Conservation (phyloP, 2,888 invertebrate species). For the Eugnorisma glareosa region DNA sequence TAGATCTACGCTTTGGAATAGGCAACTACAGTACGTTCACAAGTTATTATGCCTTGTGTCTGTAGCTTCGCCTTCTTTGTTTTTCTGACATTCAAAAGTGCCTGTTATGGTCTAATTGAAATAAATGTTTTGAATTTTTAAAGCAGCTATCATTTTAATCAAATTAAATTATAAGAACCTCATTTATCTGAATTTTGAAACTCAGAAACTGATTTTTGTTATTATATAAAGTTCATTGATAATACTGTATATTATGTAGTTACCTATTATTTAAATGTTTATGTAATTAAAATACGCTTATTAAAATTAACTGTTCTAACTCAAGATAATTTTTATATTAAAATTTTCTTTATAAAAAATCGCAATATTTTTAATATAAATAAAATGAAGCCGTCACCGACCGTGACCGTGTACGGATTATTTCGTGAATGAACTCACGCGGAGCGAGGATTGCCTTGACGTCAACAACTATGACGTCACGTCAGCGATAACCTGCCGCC, state of each 20-base stretch:
- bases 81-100: too few relatives aligned
- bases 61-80: too few relatives aligned
- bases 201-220: neutral
- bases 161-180: neutral
- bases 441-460: conserved; percentile 76
- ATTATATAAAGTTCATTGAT: conserved; percentile 10
- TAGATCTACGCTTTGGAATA: too few relatives aligned
- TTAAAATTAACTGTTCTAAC: neutral
- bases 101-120: too few relatives aligned
- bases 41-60: too few relatives aligned
- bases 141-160: neutral
- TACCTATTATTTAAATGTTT: conserved; percentile 15
- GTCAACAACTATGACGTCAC: conserved; percentile 82
- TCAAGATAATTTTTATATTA: neutral
- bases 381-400: conserved; percentile 64
- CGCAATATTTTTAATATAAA: conserved; percentile 30
- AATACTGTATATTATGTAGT: neutral
- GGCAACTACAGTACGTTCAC: too few relatives aligned
- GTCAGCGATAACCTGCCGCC: conserved; percentile 70
- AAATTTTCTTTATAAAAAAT: conserved; percentile 12
- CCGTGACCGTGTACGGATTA: conserved; percentile 82
- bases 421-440: conserved; percentile 88
- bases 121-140: too few relatives aligned
- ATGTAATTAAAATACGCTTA: conserved; percentile 1
- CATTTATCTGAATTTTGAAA: neutral